Percentiles rank a stretch among this genome's conserved stretches.
Evolutionary conservation across 2,888 invertebrate species (phyloP).

Genomic region (Lacanobia oleracea): DNA sequence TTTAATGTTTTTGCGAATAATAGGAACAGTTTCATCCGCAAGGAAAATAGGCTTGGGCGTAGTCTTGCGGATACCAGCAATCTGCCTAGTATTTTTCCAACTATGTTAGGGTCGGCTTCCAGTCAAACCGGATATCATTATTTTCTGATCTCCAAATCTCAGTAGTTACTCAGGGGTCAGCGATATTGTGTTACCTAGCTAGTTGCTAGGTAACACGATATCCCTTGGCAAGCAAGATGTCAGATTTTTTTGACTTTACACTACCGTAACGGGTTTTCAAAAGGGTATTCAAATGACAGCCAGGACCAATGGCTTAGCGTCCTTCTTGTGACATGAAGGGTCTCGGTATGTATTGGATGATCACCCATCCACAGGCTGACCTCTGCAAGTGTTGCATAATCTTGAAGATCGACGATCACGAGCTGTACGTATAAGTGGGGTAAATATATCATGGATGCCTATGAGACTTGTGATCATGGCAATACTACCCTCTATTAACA

Average conservation of each 20-base stretch:
- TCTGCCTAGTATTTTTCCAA: too few relatives aligned
- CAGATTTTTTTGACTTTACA: not conserved
- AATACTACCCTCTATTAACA: slow-evolving; percentile 21
- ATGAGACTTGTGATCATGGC: slow-evolving; percentile 3
- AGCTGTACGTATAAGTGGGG: not conserved
- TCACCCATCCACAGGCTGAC: not conserved
- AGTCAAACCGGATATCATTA: too few relatives aligned
- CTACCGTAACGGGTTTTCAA: not conserved
- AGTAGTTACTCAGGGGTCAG: too few relatives aligned
- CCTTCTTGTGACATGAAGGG: not conserved
- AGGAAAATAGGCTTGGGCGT: too few relatives aligned
- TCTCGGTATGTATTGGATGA: not conserved
- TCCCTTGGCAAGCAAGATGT: too few relatives aligned
- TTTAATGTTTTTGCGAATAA: not conserved
- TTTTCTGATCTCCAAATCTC: too few relatives aligned
- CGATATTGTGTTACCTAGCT: too few relatives aligned
- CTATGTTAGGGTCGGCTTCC: too few relatives aligned
- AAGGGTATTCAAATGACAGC: not conserved
- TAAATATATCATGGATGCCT: not conserved
- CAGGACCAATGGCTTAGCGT: not conserved
- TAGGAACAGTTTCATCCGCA: too few relatives aligned
- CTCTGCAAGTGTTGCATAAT: not conserved
- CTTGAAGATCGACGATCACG: not conserved
- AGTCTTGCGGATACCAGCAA: too few relatives aligned
- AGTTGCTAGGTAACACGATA: too few relatives aligned